phyloP scores from a whole-genome alignment of 2,113 vertebrate species.

The Nycticorax nycticorax region DNA sequence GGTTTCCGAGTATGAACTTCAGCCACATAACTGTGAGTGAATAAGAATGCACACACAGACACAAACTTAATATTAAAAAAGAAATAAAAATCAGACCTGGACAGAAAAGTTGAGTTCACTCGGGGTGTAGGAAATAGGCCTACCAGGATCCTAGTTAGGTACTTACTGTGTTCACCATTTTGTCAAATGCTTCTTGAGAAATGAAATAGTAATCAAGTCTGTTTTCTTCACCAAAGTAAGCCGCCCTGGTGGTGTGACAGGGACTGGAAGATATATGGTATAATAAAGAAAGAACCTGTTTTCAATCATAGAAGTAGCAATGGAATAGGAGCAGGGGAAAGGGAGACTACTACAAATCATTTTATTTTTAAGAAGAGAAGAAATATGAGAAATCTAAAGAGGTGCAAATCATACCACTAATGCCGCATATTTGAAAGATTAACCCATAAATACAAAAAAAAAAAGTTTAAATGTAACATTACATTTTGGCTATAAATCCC shows the following conservation, averaged over 20 bases:
- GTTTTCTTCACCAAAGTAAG: slow-evolving; percentile 88
- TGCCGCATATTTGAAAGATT: background rate
- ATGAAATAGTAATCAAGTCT: slow-evolving; percentile 89
- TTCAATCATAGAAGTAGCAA: background rate
- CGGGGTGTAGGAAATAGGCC: background rate
- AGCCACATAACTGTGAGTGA: background rate
- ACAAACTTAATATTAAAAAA: rapidly evolving
- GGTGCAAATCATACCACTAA: slow-evolving; percentile 9
- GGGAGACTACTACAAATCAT: background rate
- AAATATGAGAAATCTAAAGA: background rate
- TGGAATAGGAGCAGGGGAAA: background rate
- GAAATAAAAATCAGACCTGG: background rate
- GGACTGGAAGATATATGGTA: slow-evolving; percentile 72
- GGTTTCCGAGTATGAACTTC: background rate
- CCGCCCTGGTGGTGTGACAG: slow-evolving; percentile 88
- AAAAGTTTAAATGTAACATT: background rate
- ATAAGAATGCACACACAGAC: background rate
- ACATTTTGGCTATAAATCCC: background rate
- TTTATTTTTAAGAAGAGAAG: background rate
- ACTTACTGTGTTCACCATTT: slow-evolving; percentile 81
- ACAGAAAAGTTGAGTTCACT: background rate
- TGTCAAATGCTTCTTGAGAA: slow-evolving; percentile 82
- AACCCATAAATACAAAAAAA: background rate
- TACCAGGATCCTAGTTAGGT: background rate
- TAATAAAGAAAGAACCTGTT: background rate